Evolutionary conservation across 2,113 vertebrate species (phyloP).

Genomic region (Spilogale gracilis): DNA sequence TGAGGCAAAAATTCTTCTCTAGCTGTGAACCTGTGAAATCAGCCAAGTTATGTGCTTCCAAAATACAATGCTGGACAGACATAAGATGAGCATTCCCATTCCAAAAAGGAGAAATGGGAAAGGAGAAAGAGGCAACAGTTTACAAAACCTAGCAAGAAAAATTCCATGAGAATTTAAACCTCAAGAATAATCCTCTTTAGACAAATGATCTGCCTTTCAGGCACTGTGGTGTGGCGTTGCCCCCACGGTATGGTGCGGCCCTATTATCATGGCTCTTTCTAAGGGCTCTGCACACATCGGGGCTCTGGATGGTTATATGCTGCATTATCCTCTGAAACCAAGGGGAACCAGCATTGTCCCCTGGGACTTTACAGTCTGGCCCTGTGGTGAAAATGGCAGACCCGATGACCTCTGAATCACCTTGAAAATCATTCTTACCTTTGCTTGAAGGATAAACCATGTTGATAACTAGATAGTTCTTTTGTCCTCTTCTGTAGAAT

Average conservation of each 20-base stretch:
- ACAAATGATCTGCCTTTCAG: neutral
- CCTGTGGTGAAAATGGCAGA: neutral
- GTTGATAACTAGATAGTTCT: neutral
- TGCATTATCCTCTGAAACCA: neutral
- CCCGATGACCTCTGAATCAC: neutral
- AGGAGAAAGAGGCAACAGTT: neutral
- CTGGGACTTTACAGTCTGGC: neutral
- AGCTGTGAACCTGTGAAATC: neutral
- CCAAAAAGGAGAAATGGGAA: neutral
- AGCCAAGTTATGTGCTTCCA: neutral
- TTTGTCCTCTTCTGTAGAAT: neutral
- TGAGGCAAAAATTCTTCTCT: neutral
- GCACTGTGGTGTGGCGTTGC: neutral
- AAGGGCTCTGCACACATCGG: neutral
- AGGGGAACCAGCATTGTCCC: neutral
- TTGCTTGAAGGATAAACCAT: neutral
- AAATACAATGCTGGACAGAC: neutral
- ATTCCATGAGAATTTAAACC: neutral
- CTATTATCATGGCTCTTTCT: neutral
- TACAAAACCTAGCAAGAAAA: neutral
- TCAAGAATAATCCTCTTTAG: neutral
- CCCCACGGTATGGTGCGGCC: neutral
- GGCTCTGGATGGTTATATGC: neutral
- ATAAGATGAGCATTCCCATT: neutral
- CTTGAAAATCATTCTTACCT: neutral